A percentile compares a stretch with the other conserved stretches of the same genome.
Evolutionary conservation across 2,113 vertebrate genomes (phyloP).

Genomic region (Xenopus laevis): DNA sequence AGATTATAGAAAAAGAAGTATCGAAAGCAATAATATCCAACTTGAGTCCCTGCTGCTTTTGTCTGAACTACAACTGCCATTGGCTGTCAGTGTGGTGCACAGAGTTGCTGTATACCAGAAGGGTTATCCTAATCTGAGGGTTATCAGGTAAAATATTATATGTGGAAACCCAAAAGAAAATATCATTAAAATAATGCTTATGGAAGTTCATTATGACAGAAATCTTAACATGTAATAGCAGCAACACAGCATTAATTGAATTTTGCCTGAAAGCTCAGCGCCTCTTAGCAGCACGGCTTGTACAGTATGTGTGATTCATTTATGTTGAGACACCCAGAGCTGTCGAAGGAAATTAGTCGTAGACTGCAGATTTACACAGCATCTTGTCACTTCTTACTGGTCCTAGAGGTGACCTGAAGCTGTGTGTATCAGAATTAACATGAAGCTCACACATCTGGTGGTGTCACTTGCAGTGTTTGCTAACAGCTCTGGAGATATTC

Average conservation of each 20-base stretch:
- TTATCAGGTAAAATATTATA: background rate
- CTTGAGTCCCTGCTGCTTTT: too few relatives aligned
- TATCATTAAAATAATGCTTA: too few relatives aligned
- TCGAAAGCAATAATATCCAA: too few relatives aligned
- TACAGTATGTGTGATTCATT: conserved; percentile 63
- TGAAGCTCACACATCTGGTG: conserved; percentile 47
- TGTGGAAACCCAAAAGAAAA: background rate
- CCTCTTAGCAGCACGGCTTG: conserved; percentile 51
- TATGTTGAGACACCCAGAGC: conserved; percentile 57
- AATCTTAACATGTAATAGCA: conserved; percentile 57
- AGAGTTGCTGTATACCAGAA: too few relatives aligned
- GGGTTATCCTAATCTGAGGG: too few relatives aligned
- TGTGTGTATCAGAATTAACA: conserved; percentile 43
- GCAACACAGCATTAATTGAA: conserved; percentile 59
- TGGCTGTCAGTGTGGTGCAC: too few relatives aligned
- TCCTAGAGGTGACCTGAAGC: conserved; percentile 54
- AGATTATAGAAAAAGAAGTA: too few relatives aligned
- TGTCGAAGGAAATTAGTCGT: conserved; percentile 46
- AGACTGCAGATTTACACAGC: conserved; percentile 56
- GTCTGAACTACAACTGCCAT: too few relatives aligned
- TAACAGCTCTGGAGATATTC: conserved; percentile 46
- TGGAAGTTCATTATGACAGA: conserved; percentile 4
- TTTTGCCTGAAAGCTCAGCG: conserved; percentile 55
- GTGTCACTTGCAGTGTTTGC: conserved; percentile 43
- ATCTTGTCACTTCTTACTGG: conserved; percentile 55